Conservation (phyloP, 1,140 invertebrate genomes). For the Orussus abietinus region DNA sequence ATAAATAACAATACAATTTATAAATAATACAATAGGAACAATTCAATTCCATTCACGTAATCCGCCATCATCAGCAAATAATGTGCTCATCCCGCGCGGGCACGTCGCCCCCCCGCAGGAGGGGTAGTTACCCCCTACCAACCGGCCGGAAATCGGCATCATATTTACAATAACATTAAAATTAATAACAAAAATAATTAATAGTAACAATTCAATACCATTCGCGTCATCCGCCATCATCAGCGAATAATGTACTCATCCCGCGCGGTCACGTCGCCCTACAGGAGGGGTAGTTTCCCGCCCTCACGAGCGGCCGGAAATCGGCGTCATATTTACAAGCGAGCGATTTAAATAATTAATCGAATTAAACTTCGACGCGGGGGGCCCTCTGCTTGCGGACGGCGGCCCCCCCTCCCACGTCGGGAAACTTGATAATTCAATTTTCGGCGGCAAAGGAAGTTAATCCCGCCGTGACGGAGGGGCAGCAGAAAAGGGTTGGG, state of each 20-base stretch:
- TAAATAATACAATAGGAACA: too few species aligned
- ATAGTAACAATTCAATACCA: too few species aligned
- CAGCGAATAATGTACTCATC: neutral
- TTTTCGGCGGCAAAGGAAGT: conserved; percentile 31
- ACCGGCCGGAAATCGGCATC: neutral
- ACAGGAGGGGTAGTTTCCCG: neutral
- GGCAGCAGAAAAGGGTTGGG: conserved; percentile 10
- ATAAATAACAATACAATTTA: too few species aligned
- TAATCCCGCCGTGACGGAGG: conserved; percentile 19
- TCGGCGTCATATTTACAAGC: conserved; percentile 17
- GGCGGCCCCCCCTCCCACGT: conserved; percentile 7
- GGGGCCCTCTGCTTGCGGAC: conserved; percentile 9
- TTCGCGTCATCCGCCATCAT: conserved; percentile 10
- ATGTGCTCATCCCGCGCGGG: conserved; percentile 1
- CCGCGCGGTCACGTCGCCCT: conserved; percentile 4
- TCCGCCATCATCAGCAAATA: neutral
- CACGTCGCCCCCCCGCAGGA: conserved; percentile 2
- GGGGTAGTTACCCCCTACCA: too few species aligned
- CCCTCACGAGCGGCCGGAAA: neutral
- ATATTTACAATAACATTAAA: too few species aligned
- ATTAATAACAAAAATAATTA: too few species aligned
- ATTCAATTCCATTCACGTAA: too few species aligned
- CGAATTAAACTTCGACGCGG: conserved; percentile 17
- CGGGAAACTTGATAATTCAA: conserved; percentile 33
- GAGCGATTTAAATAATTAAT: conserved; percentile 31